A percentile compares a stretch with the other conserved stretches of the same genome.
Conservation (phyloP, 2,888 invertebrate species). For the Pseudoips prasinana region DNA sequence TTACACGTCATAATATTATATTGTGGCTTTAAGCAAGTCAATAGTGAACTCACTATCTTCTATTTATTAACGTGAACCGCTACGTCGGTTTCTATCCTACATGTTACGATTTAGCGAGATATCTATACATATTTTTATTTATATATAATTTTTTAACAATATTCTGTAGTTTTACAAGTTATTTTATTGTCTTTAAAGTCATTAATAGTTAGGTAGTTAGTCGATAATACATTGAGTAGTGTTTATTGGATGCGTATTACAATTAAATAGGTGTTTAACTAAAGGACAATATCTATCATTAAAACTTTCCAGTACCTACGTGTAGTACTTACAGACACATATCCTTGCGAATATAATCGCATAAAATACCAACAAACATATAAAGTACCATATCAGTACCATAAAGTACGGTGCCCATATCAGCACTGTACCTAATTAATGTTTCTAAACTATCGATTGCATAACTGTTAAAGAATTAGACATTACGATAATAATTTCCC, state of each 20-base stretch:
- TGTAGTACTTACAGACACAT: constrained; percentile 60
- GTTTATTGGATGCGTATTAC: constrained; percentile 60
- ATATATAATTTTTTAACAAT: constrained; percentile 77
- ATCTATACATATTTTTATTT: constrained; percentile 67
- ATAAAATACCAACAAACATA: constrained; percentile 30
- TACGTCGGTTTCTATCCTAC: constrained; percentile 48
- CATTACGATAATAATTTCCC: constrained; percentile 8
- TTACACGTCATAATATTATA: constrained; percentile 69
- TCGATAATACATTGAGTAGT: constrained; percentile 57
- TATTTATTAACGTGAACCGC: constrained; percentile 59
- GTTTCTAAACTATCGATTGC: constrained; percentile 29
- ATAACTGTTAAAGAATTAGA: no score
- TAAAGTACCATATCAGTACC: constrained; percentile 29
- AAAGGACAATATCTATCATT: constrained; percentile 35
- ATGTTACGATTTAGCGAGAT: constrained; percentile 64
- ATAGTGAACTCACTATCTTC: constrained; percentile 63
- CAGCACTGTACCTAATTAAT: constrained; percentile 22
- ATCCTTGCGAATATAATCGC: constrained; percentile 48
- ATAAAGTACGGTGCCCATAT: no score
- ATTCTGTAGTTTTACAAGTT: constrained; percentile 77
- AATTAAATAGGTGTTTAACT: constrained; percentile 57
- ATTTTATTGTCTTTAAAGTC: constrained; percentile 67
- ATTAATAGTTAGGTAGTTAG: constrained; percentile 60
- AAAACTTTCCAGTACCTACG: constrained; percentile 40
- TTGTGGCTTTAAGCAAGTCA: constrained; percentile 78